Evolutionary conservation across 92 coral and sea anemone species (phyloP).

Genomic region (Bergia puertoricense): DNA sequence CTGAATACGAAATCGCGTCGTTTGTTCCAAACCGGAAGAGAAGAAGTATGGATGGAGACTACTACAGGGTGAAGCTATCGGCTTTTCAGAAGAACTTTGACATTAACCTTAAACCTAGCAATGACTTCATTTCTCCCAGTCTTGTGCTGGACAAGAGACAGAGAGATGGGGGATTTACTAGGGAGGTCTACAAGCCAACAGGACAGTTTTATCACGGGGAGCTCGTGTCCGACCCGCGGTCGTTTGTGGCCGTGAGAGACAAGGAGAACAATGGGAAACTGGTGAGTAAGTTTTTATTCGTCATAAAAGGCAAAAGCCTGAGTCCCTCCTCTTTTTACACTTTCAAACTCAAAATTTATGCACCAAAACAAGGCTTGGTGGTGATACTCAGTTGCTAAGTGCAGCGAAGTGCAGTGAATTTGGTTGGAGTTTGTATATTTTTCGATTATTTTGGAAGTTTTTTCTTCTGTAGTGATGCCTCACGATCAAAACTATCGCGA

Average conservation of each 20-base stretch:
- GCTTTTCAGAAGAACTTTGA: conserved; percentile 64
- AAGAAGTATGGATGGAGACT: conserved; percentile 33
- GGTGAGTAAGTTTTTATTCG: conserved; percentile 44
- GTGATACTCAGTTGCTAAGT: too few species aligned
- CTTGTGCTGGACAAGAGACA: conserved; percentile 60
- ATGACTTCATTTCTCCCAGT: conserved; percentile 50
- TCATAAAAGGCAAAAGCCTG: too few species aligned
- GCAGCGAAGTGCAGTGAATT: too few species aligned
- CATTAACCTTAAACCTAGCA: conserved; percentile 54
- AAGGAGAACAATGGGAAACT: conserved; percentile 50
- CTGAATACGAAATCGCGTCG: conserved; percentile 63
- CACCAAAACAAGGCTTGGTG: not conserved
- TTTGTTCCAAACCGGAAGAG: conserved; percentile 50
- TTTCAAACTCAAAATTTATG: too few species aligned
- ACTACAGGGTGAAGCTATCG: conserved; percentile 36
- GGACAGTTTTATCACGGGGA: conserved; percentile 75
- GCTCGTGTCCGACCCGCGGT: conserved; percentile 56
- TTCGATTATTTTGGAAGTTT: too few species aligned
- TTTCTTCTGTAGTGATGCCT: too few species aligned
- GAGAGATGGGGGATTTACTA: conserved; percentile 46
- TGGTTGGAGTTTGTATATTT: too few species aligned
- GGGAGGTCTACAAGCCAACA: conserved; percentile 54
- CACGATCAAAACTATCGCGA: too few species aligned
- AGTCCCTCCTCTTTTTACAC: too few species aligned
- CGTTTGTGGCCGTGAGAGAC: conserved; percentile 80